A percentile compares a stretch with the other conserved stretches of the same genome.
These are phyloP conservation scores for Tetrao urogallus DNA, from an alignment of 2,113 vertebrate genomes.

Conservation along the genomic window DNA sequence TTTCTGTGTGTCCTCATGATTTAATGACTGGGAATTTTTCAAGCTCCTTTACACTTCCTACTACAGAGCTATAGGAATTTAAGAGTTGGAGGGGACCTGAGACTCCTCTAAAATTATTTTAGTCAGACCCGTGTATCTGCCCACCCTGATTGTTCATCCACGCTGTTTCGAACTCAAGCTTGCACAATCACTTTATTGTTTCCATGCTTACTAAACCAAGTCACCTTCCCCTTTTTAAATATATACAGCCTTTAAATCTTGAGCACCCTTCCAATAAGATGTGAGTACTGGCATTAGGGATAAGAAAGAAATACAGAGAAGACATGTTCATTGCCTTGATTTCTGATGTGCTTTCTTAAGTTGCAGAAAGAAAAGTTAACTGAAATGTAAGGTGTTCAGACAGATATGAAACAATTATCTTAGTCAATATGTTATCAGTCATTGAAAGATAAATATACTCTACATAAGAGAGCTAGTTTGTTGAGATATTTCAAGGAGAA, in stretches of 20 bases:
- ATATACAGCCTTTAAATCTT: background rate
- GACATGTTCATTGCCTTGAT: background rate
- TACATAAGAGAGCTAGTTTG: background rate
- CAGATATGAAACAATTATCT: background rate
- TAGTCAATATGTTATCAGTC: background rate
- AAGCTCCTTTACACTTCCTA: background rate
- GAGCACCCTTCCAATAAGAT: background rate
- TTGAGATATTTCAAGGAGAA: background rate
- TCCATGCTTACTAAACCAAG: background rate
- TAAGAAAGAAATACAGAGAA: background rate
- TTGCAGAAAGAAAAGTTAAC: background rate
- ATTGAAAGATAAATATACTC: background rate
- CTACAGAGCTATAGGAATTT: background rate
- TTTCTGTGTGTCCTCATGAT: background rate
- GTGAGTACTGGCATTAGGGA: background rate
- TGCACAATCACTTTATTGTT: background rate
- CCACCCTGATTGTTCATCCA: background rate
- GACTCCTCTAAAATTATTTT: background rate
- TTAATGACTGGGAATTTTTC: background rate
- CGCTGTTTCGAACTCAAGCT: background rate
- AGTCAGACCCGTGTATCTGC: background rate
- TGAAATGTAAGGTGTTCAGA: background rate
- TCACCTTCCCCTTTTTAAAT: background rate
- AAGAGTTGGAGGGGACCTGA: background rate
- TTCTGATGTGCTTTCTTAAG: background rate